Evolutionary conservation across 2,797 vertebrate species (phyloP).

Genomic region (Sebastiscus albofasciatus): DNA sequence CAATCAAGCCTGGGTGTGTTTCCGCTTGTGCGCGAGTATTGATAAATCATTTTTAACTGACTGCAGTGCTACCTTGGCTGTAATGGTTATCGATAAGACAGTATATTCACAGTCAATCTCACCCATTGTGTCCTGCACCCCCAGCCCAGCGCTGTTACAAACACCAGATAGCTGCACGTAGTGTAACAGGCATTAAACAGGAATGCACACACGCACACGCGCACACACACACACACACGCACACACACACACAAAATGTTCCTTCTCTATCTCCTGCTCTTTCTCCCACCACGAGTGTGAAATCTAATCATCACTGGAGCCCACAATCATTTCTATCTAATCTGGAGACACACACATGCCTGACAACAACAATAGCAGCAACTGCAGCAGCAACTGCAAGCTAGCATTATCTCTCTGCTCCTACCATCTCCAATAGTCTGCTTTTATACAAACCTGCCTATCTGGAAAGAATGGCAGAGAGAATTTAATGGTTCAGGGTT

Average conservation of each 20-base stretch:
- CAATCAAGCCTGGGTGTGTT: slow-evolving; percentile 59
- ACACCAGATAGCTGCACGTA: slow-evolving; percentile 43
- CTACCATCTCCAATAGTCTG: slow-evolving; percentile 20
- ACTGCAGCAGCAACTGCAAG: slow-evolving; percentile 35
- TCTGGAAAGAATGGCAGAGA: not conserved
- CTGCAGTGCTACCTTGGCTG: slow-evolving; percentile 70
- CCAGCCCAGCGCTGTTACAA: slow-evolving; percentile 35
- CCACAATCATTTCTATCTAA: slow-evolving; percentile 73
- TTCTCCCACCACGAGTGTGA: slow-evolving; percentile 66
- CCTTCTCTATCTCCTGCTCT: slow-evolving; percentile 38
- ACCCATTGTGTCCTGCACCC: slow-evolving; percentile 62
- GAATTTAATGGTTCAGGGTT: slow-evolving; percentile 17
- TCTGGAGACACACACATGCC: slow-evolving; percentile 59
- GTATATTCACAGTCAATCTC: slow-evolving; percentile 73
- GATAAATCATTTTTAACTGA: slow-evolving; percentile 82
- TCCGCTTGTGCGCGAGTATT: slow-evolving; percentile 61
- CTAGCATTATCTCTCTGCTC: slow-evolving; percentile 25
- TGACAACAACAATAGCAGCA: slow-evolving; percentile 51
- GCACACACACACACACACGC: not conserved
- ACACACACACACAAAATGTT: slow-evolving; percentile 13
- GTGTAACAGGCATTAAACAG: slow-evolving; percentile 52
- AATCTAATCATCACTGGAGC: slow-evolving; percentile 73
- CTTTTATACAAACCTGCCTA: slow-evolving; percentile 24
- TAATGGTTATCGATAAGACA: slow-evolving; percentile 77
- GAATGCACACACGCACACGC: not conserved